These are phyloP conservation scores for Manduca sexta DNA, from an alignment of 1,140 invertebrate species.

Conservation along the genomic window DNA sequence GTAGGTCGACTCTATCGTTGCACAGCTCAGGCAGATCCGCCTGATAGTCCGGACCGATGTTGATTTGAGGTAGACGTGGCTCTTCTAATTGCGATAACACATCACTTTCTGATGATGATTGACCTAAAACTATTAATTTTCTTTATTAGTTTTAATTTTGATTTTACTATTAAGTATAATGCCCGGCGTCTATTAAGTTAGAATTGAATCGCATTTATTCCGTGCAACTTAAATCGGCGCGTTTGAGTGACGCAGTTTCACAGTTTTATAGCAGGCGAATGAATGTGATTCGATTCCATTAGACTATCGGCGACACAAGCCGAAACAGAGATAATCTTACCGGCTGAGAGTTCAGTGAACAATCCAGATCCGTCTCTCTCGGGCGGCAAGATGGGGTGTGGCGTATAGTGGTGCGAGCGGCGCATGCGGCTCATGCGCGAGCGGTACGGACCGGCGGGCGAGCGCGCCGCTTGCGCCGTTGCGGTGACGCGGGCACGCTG, in stretches of 20 bases:
- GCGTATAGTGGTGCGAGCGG: slow-evolving; percentile 81
- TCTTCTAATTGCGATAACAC: slow-evolving; percentile 44
- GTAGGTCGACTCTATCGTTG: slow-evolving; percentile 68
- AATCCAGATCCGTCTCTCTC: slow-evolving; percentile 89
- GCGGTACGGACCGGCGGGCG: slow-evolving; percentile 58
- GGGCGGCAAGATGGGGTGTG: slow-evolving; percentile 93
- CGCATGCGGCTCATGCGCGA: slow-evolving; percentile 60
- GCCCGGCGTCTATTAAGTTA: too few relatives aligned
- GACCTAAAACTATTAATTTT: too few relatives aligned
- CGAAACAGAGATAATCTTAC: slow-evolving; percentile 27
- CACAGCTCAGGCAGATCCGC: slow-evolving; percentile 82
- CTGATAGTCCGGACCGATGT: slow-evolving; percentile 93
- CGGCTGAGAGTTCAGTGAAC: slow-evolving; percentile 76
- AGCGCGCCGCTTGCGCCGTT: slow-evolving; percentile 74
- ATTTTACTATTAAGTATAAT: too few relatives aligned
- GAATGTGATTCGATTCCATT: too few relatives aligned
- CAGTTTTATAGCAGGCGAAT: too few relatives aligned
- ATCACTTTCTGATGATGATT: slow-evolving; percentile 26
- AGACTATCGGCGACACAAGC: too few relatives aligned
- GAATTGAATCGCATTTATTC: too few relatives aligned
- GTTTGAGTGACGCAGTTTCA: too few relatives aligned
- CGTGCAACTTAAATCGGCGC: too few relatives aligned
- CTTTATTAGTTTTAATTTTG: too few relatives aligned
- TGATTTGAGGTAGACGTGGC: slow-evolving; percentile 77
- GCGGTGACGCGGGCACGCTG: slow-evolving; percentile 78